A percentile compares a stretch with the other conserved stretches of the same genome.
phyloP scores from a whole-genome alignment of 2,797 vertebrate species.

The Petrocephalus schoutedeni region DNA sequence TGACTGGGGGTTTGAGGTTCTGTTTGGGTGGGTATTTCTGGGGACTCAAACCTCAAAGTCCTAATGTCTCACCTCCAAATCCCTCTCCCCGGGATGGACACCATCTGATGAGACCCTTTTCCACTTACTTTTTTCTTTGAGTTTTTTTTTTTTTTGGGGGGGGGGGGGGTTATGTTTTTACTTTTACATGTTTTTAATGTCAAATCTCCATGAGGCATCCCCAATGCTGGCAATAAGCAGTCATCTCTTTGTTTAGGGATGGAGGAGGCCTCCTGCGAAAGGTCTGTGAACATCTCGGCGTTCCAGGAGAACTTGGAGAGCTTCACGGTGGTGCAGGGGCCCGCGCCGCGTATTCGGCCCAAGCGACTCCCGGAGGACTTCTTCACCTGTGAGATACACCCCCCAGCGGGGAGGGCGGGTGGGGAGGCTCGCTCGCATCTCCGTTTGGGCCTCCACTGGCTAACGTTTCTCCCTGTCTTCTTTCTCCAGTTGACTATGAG shows the following conservation, averaged over 20 bases:
- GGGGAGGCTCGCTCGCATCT: background rate
- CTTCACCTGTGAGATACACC: slow-evolving; percentile 70
- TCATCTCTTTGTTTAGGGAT: slow-evolving; percentile 67
- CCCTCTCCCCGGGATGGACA: background rate
- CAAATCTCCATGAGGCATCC: background rate
- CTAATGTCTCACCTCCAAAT: background rate
- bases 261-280: slow-evolving; percentile 76
- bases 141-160: background rate
- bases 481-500: slow-evolving; percentile 82
- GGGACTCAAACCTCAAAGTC: background rate
- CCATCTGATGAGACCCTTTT: background rate
- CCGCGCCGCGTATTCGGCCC: slow-evolving; percentile 78
- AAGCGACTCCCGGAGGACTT: slow-evolving; percentile 68
- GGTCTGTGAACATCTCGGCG: slow-evolving; percentile 64
- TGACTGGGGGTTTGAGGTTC: background rate
- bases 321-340: slow-evolving; percentile 76
- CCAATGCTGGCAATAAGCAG: too few species aligned
- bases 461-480: slow-evolving; percentile 39
- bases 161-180: background rate
- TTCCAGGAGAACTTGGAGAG: slow-evolving; percentile 61
- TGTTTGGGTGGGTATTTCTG: background rate
- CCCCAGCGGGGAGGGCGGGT: background rate
- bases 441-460: background rate
- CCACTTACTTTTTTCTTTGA: background rate
- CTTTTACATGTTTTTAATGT: background rate